Evolutionary conservation across 2,888 invertebrate genomes (phyloP).

Genomic region (Patella depressa): DNA sequence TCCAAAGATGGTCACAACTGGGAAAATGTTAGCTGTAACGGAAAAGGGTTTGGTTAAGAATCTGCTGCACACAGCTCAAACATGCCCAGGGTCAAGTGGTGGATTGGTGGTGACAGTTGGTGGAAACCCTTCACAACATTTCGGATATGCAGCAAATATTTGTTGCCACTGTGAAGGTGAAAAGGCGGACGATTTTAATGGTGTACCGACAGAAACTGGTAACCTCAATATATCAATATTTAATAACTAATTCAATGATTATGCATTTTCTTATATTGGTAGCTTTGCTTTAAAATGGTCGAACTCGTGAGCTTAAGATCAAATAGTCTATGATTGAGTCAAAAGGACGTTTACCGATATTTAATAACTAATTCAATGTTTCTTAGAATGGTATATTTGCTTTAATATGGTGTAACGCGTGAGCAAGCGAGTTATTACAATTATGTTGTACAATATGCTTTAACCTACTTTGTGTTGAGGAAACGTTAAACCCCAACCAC

Average conservation of each 20-base stretch:
- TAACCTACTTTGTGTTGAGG: no score
- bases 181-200: neutral
- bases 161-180: constrained; percentile 3
- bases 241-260: neutral
- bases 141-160: neutral
- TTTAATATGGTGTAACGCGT: no score
- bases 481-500: no score
- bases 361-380: no score
- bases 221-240: neutral
- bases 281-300: no score
- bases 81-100: neutral
- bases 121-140: neutral
- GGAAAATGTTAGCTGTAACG: neutral
- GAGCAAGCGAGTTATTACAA: no score
- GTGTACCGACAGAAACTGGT: neutral
- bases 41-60: neutral
- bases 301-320: no score
- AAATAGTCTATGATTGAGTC: no score
- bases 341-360: no score
- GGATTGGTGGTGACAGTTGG: neutral
- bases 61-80: neutral
- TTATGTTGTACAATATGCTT: no score
- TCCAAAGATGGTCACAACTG: neutral
- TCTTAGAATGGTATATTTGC: no score
- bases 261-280: no score